These are phyloP conservation scores for Prosapia bicincta DNA, from an alignment of 2,888 invertebrate genomes.

Conservation along the genomic window DNA sequence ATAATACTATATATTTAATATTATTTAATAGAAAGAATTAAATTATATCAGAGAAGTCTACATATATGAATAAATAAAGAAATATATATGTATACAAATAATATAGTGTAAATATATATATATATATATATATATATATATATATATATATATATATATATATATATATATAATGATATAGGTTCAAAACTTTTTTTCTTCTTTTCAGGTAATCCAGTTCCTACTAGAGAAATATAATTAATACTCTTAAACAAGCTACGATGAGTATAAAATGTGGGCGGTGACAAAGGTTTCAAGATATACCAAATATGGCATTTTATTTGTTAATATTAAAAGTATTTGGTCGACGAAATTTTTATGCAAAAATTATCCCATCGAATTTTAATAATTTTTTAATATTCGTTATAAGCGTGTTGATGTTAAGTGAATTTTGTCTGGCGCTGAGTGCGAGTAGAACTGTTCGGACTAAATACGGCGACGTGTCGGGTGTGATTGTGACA, in stretches of 20 bases:
- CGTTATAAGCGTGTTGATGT: background rate
- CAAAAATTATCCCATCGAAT: background rate
- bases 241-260: background rate
- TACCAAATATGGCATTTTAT: background rate
- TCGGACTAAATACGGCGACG: constrained; percentile 83
- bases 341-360: background rate
- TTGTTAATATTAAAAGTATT: background rate
- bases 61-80: no score
- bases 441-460: constrained; percentile 74
- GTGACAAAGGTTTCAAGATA: background rate
- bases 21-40: no score
- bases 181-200: background rate
- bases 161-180: no score
- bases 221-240: background rate
- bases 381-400: background rate
- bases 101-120: no score
- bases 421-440: constrained; percentile 14
- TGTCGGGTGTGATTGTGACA: constrained; percentile 79
- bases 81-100: no score
- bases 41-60: no score
- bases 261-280: background rate
- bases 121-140: no score
- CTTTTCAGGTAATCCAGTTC: background rate
- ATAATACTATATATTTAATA: no score
- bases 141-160: no score